Conservation (phyloP, 2,797 vertebrate genomes). For the Anas capensis region DNA sequence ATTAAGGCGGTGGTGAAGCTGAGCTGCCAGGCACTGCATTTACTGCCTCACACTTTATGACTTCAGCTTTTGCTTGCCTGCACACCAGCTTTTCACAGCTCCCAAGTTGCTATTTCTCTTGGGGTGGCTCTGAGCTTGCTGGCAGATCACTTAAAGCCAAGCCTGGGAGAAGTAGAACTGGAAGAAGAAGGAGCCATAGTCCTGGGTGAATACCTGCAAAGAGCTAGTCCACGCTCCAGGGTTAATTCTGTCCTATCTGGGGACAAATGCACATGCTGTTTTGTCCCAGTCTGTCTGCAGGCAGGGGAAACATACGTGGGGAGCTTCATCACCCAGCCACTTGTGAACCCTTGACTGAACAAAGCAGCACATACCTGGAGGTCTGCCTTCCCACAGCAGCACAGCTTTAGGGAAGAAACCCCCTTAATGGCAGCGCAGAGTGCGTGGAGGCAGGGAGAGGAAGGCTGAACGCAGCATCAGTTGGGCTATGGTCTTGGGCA, state of each 20-base stretch:
- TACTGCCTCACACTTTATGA: conserved; percentile 12
- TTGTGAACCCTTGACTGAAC: neutral
- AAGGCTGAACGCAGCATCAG: neutral
- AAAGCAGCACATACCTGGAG: neutral
- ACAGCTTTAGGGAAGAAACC: neutral
- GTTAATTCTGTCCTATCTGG: neutral
- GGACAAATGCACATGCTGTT: neutral
- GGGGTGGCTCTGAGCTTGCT: neutral
- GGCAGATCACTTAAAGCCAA: conserved; percentile 11
- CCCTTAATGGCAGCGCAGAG: neutral
- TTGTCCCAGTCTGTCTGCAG: neutral
- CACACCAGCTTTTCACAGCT: conserved; percentile 29
- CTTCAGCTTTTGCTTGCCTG: conserved; percentile 58
- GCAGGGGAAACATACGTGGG: neutral
- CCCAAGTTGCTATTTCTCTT: neutral
- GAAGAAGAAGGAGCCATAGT: neutral
- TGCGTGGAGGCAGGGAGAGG: accelerated
- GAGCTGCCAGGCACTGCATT: conserved; percentile 26
- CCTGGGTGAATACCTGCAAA: neutral
- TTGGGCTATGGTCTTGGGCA: neutral
- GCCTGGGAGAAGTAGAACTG: neutral
- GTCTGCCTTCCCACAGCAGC: neutral
- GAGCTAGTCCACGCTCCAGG: neutral
- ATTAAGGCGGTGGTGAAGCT: conserved; percentile 16
- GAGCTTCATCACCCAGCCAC: neutral